phyloP scores from a whole-genome alignment of 2,888 invertebrate genomes.

The Antheraea assamensis region DNA sequence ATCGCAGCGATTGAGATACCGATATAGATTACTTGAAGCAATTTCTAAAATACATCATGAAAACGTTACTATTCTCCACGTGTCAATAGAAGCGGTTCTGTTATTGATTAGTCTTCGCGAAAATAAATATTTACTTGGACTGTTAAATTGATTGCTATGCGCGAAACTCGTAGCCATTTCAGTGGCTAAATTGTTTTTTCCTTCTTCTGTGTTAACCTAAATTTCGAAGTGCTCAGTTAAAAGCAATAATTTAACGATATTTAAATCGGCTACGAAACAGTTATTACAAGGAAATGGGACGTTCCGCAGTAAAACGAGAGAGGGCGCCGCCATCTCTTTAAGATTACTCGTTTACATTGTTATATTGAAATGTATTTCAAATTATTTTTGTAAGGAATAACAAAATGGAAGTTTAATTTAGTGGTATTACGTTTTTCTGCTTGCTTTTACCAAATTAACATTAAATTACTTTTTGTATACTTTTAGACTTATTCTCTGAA shows the following conservation, averaged over 20 bases:
- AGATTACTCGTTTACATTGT: slow-evolving; percentile 2
- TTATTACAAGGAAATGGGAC: slow-evolving; percentile 8
- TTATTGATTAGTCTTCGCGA: background rate
- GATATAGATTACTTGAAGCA: background rate
- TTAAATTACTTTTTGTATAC: background rate
- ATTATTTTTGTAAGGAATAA: background rate
- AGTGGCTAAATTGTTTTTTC: background rate
- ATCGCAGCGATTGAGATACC: background rate
- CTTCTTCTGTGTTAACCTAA: background rate
- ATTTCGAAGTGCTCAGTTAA: background rate
- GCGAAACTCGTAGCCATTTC: background rate
- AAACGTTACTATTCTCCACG: background rate
- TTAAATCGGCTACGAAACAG: slow-evolving; percentile 13
- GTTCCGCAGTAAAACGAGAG: background rate
- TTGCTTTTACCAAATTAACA: background rate
- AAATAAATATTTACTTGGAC: background rate
- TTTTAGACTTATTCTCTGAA: background rate
- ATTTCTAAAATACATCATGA: background rate
- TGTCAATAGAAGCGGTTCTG: background rate
- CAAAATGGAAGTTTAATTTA: background rate
- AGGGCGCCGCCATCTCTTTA: background rate
- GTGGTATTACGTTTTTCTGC: background rate
- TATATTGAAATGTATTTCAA: slow-evolving; percentile 5
- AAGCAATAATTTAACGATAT: slow-evolving; percentile 14
- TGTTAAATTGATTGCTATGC: background rate